These are phyloP conservation scores for Drosophila trapezifrons DNA, from an alignment of 1,140 invertebrate genomes.

Conservation along the genomic window DNA sequence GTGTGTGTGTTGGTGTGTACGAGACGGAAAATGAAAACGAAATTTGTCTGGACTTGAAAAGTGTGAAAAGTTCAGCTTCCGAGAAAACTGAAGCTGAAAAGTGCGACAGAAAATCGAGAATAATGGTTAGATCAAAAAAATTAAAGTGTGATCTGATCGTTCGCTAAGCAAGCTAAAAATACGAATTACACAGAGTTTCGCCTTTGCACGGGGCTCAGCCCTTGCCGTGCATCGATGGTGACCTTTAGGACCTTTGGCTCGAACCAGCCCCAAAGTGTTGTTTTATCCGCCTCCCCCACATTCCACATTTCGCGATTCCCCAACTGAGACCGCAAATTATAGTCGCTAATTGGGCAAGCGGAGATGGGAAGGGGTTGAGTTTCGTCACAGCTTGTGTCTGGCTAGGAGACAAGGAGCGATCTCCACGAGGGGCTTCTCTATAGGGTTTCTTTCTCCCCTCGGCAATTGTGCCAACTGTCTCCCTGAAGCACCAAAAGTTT, in stretches of 20 bases:
- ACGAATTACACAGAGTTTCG: conserved; percentile 39
- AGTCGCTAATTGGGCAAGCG: conserved; percentile 34
- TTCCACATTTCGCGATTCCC: not conserved
- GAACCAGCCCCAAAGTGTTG: conserved; percentile 16
- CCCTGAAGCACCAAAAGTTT: conserved; percentile 28
- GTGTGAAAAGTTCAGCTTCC: not conserved
- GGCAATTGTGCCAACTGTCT: conserved; percentile 49
- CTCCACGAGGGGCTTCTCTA: conserved; percentile 52
- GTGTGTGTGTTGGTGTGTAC: conserved; percentile 4
- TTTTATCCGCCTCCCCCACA: conserved; percentile 7
- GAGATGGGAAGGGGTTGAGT: conserved; percentile 17
- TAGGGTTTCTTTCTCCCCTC: conserved; percentile 57
- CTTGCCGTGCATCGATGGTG: conserved; percentile 28
- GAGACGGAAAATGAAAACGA: conserved; percentile 17
- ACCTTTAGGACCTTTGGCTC: conserved; percentile 50
- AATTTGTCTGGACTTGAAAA: conserved; percentile 21
- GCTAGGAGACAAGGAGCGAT: conserved; percentile 13
- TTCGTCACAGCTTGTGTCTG: conserved; percentile 9
- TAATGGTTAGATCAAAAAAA: conserved; percentile 11
- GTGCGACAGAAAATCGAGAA: conserved; percentile 11
- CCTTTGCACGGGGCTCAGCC: conserved; percentile 19
- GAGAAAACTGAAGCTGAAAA: not conserved
- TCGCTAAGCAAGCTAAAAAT: conserved; percentile 36
- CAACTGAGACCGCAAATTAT: conserved; percentile 26
- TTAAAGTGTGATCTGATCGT: conserved; percentile 13